Percentiles rank a stretch among this genome's conserved stretches.
Evolutionary conservation across 1,140 invertebrate genomes (phyloP).

Genomic region (Zaprionus tsacasi): DNA sequence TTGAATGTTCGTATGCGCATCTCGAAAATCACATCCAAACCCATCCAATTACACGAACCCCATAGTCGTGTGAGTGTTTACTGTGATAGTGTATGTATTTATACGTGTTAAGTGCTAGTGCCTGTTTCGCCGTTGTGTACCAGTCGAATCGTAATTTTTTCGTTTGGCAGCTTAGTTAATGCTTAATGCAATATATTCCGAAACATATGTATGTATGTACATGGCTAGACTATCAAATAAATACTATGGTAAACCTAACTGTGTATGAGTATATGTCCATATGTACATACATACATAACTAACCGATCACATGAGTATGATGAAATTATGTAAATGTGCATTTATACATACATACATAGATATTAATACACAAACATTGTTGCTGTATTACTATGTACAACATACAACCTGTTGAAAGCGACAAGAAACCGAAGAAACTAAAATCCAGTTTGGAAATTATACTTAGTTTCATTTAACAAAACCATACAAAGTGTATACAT

Average conservation of each 20-base stretch:
- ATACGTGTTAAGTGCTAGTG: conserved; percentile 8
- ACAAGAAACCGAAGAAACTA: background rate
- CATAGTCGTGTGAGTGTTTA: conserved; percentile 8
- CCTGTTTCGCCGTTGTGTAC: conserved; percentile 12
- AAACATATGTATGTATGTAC: background rate
- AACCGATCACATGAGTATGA: too few species aligned
- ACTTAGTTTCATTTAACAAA: background rate
- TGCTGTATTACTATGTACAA: too few species aligned
- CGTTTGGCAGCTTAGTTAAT: background rate
- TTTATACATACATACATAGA: background rate
- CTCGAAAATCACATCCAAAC: conserved; percentile 4
- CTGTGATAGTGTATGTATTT: background rate
- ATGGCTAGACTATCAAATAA: background rate
- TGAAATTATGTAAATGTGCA: background rate
- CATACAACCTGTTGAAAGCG: background rate
- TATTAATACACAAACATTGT: too few species aligned
- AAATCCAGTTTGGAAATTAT: background rate
- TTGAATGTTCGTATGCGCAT: conserved; percentile 45
- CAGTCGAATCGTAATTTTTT: background rate
- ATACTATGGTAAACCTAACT: too few species aligned
- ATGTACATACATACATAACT: too few species aligned
- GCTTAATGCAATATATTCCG: too few species aligned
- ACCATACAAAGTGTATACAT: background rate
- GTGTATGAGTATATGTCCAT: too few species aligned
- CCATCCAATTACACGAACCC: too few species aligned